A percentile compares a stretch with the other conserved stretches of the same genome.
These are phyloP conservation scores for Macrostomum lignano DNA, from an alignment of 1,140 invertebrate genomes.

Conservation along the genomic window DNA sequence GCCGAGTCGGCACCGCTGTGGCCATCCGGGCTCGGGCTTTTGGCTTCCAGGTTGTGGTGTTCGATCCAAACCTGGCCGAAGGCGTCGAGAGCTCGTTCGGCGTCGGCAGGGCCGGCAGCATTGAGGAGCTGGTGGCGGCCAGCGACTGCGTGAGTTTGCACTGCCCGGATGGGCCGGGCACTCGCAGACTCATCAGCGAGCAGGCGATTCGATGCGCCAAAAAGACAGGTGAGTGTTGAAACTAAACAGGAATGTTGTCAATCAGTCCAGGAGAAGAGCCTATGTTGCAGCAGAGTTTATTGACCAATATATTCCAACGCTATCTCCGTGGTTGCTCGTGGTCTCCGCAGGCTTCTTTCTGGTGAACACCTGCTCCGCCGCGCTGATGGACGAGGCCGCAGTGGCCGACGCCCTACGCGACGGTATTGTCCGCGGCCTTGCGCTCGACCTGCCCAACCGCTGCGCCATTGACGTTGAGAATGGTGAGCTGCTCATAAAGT, in stretches of 20 bases:
- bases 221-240: no score
- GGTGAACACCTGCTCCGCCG: conserved; percentile 77
- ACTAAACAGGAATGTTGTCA: no score
- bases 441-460: conserved; percentile 61
- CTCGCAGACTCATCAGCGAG: conserved; percentile 72
- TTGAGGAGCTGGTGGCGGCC: no score
- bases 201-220: conserved; percentile 72
- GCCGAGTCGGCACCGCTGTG: conserved; percentile 62
- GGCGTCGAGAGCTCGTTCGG: conserved; percentile 67
- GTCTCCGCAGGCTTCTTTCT: conserved; percentile 50
- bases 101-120: no score
- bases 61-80: conserved; percentile 65
- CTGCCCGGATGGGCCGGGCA: conserved; percentile 69
- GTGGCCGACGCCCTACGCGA: conserved; percentile 64
- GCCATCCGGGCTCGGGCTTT: conserved; percentile 64
- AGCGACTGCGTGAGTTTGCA: no score
- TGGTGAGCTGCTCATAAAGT: no score
- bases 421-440: no score
- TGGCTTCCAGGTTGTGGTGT: conserved; percentile 73
- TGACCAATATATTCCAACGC: no score
- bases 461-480: no score
- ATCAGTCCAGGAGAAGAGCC: no score
- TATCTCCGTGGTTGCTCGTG: no score
- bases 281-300: no score
- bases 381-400: conserved; percentile 68